phyloP scores from a whole-genome alignment of 2,888 invertebrate species.

The Eurois occulta region DNA sequence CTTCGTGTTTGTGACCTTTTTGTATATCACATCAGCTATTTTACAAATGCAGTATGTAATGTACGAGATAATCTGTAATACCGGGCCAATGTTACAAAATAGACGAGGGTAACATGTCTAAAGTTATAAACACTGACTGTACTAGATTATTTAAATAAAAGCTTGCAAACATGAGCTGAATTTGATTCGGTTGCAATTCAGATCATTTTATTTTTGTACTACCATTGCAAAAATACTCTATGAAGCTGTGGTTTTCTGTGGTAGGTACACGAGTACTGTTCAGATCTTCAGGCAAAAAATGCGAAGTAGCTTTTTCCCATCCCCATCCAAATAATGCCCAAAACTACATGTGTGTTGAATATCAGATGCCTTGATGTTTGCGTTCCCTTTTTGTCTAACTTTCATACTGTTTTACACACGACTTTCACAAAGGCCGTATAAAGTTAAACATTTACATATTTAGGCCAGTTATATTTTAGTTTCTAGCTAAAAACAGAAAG shows the following conservation, averaged over 20 bases:
- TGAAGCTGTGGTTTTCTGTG: neutral
- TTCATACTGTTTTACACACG: slow-evolving; percentile 19
- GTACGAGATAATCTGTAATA: neutral
- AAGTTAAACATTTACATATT: slow-evolving; percentile 51
- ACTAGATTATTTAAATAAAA: too few relatives aligned
- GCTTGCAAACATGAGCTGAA: too few relatives aligned
- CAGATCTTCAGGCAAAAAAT: neutral
- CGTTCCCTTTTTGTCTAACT: slow-evolving; percentile 35
- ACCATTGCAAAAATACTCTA: too few relatives aligned
- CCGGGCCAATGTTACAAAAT: neutral
- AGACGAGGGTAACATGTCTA: too few relatives aligned
- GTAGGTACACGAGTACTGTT: neutral
- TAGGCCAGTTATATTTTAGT: slow-evolving; percentile 43
- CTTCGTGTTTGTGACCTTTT: neutral
- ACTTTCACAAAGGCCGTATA: slow-evolving; percentile 45
- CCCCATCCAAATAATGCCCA: slow-evolving; percentile 12
- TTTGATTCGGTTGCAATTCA: too few relatives aligned
- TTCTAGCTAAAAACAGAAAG: slow-evolving; percentile 10
- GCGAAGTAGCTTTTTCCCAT: neutral
- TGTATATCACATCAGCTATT: too few relatives aligned
- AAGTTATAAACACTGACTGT: too few relatives aligned
- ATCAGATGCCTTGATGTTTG: slow-evolving; percentile 26
- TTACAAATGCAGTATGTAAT: neutral
- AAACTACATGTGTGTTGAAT: slow-evolving; percentile 31
- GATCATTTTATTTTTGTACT: too few relatives aligned